Evolutionary conservation across 2,113 vertebrate species (phyloP), one percentile per base, ranked within the genome.

Genomic region (Stomatorhinus ivindoensis): DNA sequence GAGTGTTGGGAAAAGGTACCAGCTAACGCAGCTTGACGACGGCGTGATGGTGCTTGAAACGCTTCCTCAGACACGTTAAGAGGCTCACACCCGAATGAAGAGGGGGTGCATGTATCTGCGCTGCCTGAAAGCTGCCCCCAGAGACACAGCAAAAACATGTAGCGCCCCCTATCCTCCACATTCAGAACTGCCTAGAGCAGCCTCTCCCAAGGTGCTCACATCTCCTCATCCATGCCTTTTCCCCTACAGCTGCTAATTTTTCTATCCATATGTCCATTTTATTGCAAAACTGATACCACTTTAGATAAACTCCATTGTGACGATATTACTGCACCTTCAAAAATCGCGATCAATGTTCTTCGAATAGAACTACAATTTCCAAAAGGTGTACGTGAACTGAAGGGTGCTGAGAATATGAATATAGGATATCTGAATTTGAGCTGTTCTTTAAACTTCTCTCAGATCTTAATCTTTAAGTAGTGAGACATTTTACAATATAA

Each of bases 1-100:
- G 90, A 88, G 92, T 90, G 73, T 46, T 90, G 92, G 91, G 92
- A 90, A 92, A 89, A 89, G 92, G 90, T 88, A 88, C 89, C 88
- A 88, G 69, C 92, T 92, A 91, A 91, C 91, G 89, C 90, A 86
- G 89, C 89, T 90, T 89, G 91, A 91, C 92, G 73, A 86, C 84
- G 48, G 55, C 21, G 19, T 7, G 42, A 46, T 91, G 87, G 89
- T 89, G 86, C 84, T 58, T 58, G 86, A 87, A 46, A 50, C 24
- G n/a, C 76, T 15, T 82, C 76, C 76, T 42, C 35, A 9, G 76
- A 84, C 82, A 46, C 42, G 35, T 84, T 84, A 84, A 84, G 82
- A 24, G 82, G 39, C 42, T 47, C 44, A 84, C 44, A 3, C 42
- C n/a, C 6, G 8, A 47, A 47, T 39, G 21, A 46, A 47, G 82